Evolutionary conservation across 2,113 vertebrate genomes (phyloP).

Genomic region (Uria lomvia): DNA sequence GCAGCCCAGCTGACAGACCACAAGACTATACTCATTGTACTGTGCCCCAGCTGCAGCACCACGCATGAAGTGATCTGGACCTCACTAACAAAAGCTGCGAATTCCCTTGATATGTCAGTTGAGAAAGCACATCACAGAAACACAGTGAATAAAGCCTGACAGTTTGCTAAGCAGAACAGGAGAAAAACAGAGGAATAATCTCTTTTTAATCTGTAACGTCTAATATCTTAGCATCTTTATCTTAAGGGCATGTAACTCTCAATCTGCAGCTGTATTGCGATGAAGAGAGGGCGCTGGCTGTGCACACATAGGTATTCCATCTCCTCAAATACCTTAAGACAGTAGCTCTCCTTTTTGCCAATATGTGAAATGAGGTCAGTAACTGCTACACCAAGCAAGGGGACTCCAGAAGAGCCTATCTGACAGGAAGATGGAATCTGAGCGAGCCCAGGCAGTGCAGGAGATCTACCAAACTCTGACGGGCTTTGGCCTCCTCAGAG

Average conservation of each 20-base stretch:
- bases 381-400: not conserved
- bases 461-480: not conserved
- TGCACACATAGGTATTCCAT: not conserved
- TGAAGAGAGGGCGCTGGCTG: not conserved
- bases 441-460: not conserved
- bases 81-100: not conserved
- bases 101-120: not conserved
- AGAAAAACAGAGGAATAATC: not conserved
- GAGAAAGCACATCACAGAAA: not conserved
- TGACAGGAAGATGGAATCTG: not conserved
- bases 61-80: not conserved
- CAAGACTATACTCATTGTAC: not conserved
- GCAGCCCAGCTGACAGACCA: not conserved
- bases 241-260: not conserved
- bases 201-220: not conserved
- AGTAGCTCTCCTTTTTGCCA: not conserved
- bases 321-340: not conserved
- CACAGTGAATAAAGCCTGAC: not conserved
- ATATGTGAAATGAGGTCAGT: not conserved
- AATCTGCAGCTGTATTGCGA: not conserved
- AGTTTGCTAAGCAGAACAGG: not conserved
- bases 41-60: not conserved
- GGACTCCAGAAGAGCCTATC: not conserved
- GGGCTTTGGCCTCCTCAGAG: not conserved
- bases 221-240: not conserved